phyloP scores from a whole-genome alignment of 2,888 invertebrate genomes.

The Cheilosia scutellata region DNA sequence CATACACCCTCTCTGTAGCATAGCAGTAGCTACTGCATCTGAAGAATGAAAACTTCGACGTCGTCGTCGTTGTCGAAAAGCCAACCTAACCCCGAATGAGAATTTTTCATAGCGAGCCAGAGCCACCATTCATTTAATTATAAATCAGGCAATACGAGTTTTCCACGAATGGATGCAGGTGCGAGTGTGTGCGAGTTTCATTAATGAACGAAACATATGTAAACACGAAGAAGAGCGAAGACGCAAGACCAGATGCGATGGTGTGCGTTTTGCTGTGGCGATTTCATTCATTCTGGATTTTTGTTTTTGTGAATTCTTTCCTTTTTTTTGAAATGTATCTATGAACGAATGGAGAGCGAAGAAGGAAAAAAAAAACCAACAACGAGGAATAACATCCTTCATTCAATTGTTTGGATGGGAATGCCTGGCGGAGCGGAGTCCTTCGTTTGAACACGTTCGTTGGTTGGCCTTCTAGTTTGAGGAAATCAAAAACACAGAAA shows the following conservation, averaged over 20 bases:
- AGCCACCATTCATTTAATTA: slow-evolving; percentile 73
- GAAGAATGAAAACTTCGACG: slow-evolving; percentile 65
- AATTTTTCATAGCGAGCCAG: slow-evolving; percentile 39
- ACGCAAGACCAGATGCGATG: slow-evolving; percentile 13
- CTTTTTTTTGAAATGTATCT: slow-evolving; percentile 34
- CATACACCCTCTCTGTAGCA: slow-evolving; percentile 14
- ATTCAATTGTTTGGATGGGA: slow-evolving; percentile 46
- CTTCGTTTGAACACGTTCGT: slow-evolving; percentile 36
- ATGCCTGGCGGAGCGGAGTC: slow-evolving; percentile 13
- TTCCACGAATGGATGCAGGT: slow-evolving; percentile 63
- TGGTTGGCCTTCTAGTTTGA: slow-evolving; percentile 9
- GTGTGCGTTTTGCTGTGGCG: slow-evolving; percentile 52
- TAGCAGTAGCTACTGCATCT: slow-evolving; percentile 16
- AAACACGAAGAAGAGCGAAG: slow-evolving; percentile 26
- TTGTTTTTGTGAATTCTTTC: slow-evolving; percentile 55
- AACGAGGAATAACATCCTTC: slow-evolving; percentile 40
- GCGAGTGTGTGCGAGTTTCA: slow-evolving; percentile 65
- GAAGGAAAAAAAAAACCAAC: neutral
- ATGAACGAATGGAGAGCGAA: slow-evolving; percentile 20
- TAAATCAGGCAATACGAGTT: slow-evolving; percentile 75
- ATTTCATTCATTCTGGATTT: slow-evolving; percentile 72
- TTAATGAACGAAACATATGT: slow-evolving; percentile 62
- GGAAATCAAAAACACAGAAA: slow-evolving; percentile 25
- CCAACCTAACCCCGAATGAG: slow-evolving; percentile 63
- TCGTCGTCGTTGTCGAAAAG: slow-evolving; percentile 13